Evolutionary conservation across 2,888 invertebrate species (phyloP).

Genomic region (Eilema sororculum): DNA sequence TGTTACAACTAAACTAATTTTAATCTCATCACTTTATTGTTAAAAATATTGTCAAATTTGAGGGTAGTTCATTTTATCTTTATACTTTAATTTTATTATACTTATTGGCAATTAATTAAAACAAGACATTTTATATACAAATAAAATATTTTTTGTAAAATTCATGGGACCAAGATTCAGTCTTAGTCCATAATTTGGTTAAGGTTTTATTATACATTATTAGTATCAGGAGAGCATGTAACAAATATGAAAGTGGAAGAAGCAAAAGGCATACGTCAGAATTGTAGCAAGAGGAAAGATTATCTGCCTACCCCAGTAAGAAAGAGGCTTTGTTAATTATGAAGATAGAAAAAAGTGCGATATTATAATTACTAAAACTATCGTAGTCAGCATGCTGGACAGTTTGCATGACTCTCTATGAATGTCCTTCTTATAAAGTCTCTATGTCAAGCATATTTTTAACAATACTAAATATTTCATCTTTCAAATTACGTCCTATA

Average conservation of each 20-base stretch:
- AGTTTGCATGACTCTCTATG: neutral
- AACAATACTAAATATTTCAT: neutral
- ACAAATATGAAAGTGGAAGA: too few relatives aligned
- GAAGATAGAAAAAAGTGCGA: neutral
- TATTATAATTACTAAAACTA: neutral
- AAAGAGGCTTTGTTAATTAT: neutral
- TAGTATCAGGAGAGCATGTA: neutral
- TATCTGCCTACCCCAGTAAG: neutral
- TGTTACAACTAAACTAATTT: slow-evolving; percentile 7
- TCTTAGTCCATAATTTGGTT: too few relatives aligned
- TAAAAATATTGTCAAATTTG: neutral
- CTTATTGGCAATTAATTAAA: neutral
- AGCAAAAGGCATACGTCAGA: too few relatives aligned
- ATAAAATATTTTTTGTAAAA: neutral
- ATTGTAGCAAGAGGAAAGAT: neutral
- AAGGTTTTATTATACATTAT: neutral
- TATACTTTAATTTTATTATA: neutral
- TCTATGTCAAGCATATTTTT: neutral
- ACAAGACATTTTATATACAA: neutral
- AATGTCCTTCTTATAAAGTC: neutral
- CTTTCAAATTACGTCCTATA: neutral
- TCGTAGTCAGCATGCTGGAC: neutral
- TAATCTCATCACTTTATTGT: neutral
- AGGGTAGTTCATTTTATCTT: neutral
- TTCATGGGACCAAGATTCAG: too few relatives aligned